These are phyloP conservation scores for Crotalus tigris DNA, from an alignment of 2,113 vertebrate genomes.

Conservation along the genomic window DNA sequence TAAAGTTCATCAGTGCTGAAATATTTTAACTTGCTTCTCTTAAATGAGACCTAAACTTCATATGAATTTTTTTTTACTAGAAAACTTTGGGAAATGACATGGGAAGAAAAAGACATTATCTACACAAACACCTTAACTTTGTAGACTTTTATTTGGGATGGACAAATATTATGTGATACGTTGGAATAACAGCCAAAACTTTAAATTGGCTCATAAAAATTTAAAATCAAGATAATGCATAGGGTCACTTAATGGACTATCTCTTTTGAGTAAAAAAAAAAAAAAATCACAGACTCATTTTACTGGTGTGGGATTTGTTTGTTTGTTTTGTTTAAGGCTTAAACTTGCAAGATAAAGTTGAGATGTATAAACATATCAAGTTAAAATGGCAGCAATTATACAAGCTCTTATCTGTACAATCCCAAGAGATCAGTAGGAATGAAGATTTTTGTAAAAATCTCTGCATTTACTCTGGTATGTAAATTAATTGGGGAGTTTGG, in stretches of 20 bases:
- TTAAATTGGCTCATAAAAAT: not conserved
- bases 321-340: not conserved
- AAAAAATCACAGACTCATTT: not conserved
- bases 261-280: not conserved
- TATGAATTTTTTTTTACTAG: not conserved
- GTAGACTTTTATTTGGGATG: not conserved
- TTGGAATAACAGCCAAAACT: not conserved
- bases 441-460: not conserved
- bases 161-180: not conserved
- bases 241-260: not conserved
- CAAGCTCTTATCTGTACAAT: not conserved
- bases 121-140: not conserved
- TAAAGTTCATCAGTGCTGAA: constrained; percentile 35
- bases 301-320: not conserved
- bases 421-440: rapidly evolving
- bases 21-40: constrained; percentile 2
- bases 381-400: not conserved
- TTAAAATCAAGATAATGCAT: not conserved
- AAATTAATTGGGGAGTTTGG: not conserved
- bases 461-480: not conserved
- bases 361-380: not conserved
- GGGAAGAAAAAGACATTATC: not conserved
- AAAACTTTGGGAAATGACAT: not conserved
- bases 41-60: not conserved
- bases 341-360: not conserved